Conservation (phyloP, 2,797 vertebrate species). For the Periparus ater region DNA sequence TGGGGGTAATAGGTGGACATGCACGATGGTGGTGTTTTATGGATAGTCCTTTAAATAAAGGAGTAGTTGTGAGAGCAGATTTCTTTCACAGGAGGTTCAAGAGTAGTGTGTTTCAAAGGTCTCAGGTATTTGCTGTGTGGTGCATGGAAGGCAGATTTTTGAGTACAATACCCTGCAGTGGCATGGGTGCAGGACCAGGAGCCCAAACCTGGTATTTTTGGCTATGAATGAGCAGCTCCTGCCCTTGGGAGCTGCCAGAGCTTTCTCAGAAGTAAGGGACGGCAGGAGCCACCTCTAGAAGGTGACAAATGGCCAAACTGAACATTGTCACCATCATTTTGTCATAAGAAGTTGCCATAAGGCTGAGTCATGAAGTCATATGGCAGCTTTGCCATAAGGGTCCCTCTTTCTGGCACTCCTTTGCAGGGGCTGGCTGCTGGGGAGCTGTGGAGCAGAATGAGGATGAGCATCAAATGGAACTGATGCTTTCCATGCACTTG, state of each 20-base stretch:
- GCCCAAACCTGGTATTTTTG: background rate
- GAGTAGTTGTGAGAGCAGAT: background rate
- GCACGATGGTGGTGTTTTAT: background rate
- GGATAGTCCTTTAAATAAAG: background rate
- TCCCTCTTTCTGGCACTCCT: background rate
- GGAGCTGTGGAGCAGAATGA: background rate
- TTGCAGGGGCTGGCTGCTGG: background rate
- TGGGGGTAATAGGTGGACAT: background rate
- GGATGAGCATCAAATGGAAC: background rate
- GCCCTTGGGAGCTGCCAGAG: background rate
- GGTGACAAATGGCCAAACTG: conserved; percentile 29
- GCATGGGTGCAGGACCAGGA: background rate
- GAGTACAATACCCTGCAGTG: fast-evolving
- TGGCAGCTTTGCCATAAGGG: background rate
- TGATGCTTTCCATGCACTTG: background rate
- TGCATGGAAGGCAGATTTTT: background rate
- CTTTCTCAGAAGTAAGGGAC: background rate
- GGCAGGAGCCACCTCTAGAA: background rate
- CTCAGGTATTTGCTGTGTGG: background rate
- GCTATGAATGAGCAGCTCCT: background rate
- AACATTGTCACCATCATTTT: background rate
- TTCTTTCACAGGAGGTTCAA: background rate
- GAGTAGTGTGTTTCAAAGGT: background rate
- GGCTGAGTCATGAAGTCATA: background rate
- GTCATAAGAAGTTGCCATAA: background rate